Evolutionary conservation across 2,888 invertebrate species (phyloP).

Genomic region (Bursaphelenchus okinawaensis): DNA sequence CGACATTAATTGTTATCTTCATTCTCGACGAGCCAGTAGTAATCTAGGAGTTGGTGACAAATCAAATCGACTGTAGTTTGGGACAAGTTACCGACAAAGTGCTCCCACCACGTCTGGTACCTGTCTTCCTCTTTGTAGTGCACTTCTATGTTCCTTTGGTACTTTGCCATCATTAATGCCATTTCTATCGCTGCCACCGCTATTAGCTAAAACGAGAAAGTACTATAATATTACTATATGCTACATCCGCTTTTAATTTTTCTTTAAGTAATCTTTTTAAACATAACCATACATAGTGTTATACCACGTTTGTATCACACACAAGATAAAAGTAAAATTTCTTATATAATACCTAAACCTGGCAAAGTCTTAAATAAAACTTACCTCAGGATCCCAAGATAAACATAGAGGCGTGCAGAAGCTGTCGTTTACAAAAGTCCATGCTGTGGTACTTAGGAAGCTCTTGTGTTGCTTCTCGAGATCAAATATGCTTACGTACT

Average conservation of each 20-base stretch:
- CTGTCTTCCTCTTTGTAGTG: conserved; percentile 61
- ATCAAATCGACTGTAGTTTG: conserved; percentile 78
- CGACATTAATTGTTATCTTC: too few relatives aligned
- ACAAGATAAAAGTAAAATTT: too few relatives aligned
- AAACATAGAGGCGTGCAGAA: conserved; percentile 89
- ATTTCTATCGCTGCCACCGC: conserved; percentile 94
- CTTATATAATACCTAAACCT: too few relatives aligned
- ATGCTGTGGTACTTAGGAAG: conserved; percentile 95
- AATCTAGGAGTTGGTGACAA: conserved; percentile 37
- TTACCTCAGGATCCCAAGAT: conserved; percentile 90
- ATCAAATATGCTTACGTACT: conserved; percentile 73
- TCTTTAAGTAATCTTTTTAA: too few relatives aligned
- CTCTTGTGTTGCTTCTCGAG: conserved; percentile 83
- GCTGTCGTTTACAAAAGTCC: conserved; percentile 93
- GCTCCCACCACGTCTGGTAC: conserved; percentile 82
- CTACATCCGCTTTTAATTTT: too few relatives aligned
- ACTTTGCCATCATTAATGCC: conserved; percentile 88
- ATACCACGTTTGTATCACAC: too few relatives aligned
- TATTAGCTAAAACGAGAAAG: conserved; percentile 63
- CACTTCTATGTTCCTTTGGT: conserved; percentile 87
- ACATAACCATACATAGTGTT: too few relatives aligned
- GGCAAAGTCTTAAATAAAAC: background rate
- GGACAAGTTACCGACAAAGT: conserved; percentile 89
- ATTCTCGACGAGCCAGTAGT: conserved; percentile 17
- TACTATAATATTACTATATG: too few relatives aligned